Percentiles rank a stretch among this genome's conserved stretches.
phyloP scores from a whole-genome alignment of 1,140 invertebrate species.

The Chymomyza costata region DNA sequence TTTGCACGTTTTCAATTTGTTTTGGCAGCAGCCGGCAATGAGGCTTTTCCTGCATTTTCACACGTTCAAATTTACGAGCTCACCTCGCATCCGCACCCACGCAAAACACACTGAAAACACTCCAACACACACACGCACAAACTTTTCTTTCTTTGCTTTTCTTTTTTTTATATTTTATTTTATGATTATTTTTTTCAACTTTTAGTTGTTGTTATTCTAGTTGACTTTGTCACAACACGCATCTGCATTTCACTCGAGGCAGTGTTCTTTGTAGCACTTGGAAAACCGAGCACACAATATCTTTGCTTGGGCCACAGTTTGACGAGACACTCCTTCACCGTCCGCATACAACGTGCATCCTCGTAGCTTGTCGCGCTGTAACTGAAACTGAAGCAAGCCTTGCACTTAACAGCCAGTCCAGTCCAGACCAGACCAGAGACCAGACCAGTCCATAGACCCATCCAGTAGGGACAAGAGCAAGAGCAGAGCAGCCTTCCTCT shows the following conservation, averaged over 20 bases:
- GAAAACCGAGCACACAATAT: too few relatives aligned
- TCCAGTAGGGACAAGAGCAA: not conserved
- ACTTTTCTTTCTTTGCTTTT: constrained; percentile 26
- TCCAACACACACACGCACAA: too few relatives aligned
- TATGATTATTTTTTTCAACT: constrained; percentile 28
- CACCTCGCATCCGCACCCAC: constrained; percentile 12
- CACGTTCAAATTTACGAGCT: constrained; percentile 69
- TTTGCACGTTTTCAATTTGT: too few relatives aligned
- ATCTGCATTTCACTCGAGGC: constrained; percentile 6
- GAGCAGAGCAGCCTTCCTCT: constrained; percentile 27
- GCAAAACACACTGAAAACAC: too few relatives aligned
- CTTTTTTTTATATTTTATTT: constrained; percentile 13
- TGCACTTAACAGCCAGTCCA: constrained; percentile 36
- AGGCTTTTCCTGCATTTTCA: constrained; percentile 71
- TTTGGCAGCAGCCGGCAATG: constrained; percentile 54
- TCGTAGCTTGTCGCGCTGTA: constrained; percentile 64
- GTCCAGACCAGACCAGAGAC: too few relatives aligned
- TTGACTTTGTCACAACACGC: constrained; percentile 20
- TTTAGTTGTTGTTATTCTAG: constrained; percentile 17
- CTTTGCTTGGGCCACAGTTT: constrained; percentile 27
- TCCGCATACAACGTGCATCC: too few relatives aligned
- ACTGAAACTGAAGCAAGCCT: constrained; percentile 57
- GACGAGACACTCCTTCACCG: constrained; percentile 59
- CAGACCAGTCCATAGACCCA: too few relatives aligned
- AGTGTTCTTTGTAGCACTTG: not conserved